phyloP scores from a whole-genome alignment of 2,888 invertebrate genomes.

The Melanchra persicariae region DNA sequence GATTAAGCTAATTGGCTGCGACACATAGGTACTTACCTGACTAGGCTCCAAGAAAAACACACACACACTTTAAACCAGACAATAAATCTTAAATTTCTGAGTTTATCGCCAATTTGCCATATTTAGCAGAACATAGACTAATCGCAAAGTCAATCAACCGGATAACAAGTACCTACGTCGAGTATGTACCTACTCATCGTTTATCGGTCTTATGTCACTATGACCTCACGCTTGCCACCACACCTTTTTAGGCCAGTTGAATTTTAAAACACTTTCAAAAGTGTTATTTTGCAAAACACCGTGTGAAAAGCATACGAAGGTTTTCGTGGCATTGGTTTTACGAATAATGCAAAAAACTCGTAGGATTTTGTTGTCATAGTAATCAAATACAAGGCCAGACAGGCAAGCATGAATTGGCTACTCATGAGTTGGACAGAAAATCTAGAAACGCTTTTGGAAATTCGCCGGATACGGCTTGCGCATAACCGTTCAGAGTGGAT shows the following conservation, averaged over 20 bases:
- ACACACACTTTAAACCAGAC: background rate
- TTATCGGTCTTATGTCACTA: conserved; percentile 65
- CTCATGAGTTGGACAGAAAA: background rate
- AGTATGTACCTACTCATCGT: conserved; percentile 53
- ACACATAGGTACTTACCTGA: too few relatives aligned
- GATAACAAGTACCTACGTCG: conserved; percentile 27
- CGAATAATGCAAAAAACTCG: background rate
- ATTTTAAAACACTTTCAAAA: conserved; percentile 41
- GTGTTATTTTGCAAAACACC: conserved; percentile 5
- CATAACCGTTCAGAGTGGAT: too few relatives aligned
- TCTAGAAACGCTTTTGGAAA: too few relatives aligned
- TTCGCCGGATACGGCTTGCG: too few relatives aligned
- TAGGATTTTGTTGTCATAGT: background rate
- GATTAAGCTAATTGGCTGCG: too few relatives aligned
- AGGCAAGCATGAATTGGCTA: background rate
- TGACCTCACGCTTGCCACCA: conserved; percentile 62
- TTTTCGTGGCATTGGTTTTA: background rate
- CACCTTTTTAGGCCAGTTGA: conserved; percentile 58
- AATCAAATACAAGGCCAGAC: background rate
- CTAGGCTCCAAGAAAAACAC: background rate
- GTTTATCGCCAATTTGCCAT: background rate
- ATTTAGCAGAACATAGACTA: conserved; percentile 21
- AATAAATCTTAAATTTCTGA: background rate
- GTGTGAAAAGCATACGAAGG: background rate
- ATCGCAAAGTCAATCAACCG: conserved; percentile 45